Conservation (phyloP, 2,888 invertebrate genomes). For the Mimumesa dahlbomi region DNA sequence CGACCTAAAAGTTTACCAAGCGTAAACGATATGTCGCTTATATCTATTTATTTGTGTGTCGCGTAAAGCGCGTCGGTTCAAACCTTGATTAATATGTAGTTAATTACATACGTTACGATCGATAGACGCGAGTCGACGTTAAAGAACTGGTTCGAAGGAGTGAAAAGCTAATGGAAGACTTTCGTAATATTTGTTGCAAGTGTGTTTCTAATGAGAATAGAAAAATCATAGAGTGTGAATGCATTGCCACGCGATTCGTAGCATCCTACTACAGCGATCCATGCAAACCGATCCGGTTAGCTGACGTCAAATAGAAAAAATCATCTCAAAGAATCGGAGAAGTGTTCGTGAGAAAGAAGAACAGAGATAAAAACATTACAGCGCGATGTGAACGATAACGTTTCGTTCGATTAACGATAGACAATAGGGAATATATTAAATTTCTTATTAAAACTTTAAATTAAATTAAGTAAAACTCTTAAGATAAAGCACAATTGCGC, state of each 20-base stretch:
- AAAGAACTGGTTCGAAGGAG: conserved; percentile 1
- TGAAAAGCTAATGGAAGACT: conserved; percentile 68
- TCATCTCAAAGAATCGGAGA: conserved; percentile 20
- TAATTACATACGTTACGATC: conserved; percentile 9
- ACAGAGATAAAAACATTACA: conserved; percentile 13
- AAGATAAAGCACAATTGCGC: conserved; percentile 27
- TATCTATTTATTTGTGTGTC: conserved; percentile 1
- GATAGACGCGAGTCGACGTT: not conserved
- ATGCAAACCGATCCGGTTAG: conserved; percentile 5
- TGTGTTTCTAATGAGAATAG: not conserved
- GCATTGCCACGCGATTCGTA: conserved; percentile 7
- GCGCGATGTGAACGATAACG: conserved; percentile 26
- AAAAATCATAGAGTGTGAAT: conserved; percentile 6
- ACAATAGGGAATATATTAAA: conserved; percentile 50
- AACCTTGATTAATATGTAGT: conserved; percentile 16
- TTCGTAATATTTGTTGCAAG: conserved; percentile 73
- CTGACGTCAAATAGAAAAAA: conserved; percentile 2
- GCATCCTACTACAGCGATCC: conserved; percentile 19
- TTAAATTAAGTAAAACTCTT: conserved; percentile 58
- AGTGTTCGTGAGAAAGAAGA: conserved; percentile 10
- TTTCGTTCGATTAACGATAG: conserved; percentile 33
- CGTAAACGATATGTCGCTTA: conserved; percentile 5
- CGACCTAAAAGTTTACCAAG: conserved; percentile 18
- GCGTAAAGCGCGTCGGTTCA: conserved; percentile 13
- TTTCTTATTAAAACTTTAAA: conserved; percentile 57